These are phyloP conservation scores for Ruditapes philippinarum DNA, from an alignment of 1,140 invertebrate genomes.

Conservation along the genomic window DNA sequence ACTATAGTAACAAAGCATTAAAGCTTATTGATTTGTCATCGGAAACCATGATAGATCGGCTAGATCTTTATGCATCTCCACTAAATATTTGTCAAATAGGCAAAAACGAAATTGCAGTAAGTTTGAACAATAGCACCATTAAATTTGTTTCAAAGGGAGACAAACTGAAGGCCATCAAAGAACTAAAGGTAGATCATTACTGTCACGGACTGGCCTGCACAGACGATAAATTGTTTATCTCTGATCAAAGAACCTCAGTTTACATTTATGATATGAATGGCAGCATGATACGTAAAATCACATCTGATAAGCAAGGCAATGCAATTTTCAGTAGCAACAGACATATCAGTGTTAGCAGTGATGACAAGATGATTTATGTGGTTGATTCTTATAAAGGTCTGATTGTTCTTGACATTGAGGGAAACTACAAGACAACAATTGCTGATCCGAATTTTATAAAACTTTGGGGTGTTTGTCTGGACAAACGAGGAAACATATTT, in stretches of 20 bases:
- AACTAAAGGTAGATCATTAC: neutral
- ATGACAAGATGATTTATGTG: neutral
- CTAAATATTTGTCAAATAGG: neutral
- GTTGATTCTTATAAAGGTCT: neutral
- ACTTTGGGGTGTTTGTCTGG: neutral
- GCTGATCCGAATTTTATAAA: neutral
- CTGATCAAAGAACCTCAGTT: neutral
- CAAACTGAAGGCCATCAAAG: neutral
- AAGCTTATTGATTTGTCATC: neutral
- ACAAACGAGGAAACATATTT: neutral
- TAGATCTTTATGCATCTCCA: neutral
- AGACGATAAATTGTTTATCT: neutral
- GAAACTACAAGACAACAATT: neutral
- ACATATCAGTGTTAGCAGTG: neutral
- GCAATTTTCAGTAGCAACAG: neutral
- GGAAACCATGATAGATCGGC: neutral
- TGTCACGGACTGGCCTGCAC: neutral
- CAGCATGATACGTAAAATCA: neutral
- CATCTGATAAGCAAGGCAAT: neutral
- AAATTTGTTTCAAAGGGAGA: neutral
- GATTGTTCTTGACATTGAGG: neutral
- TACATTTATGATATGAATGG: conserved; percentile 10
- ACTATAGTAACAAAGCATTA: neutral
- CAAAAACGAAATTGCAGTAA: neutral
- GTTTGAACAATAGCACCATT: neutral